Conservation (phyloP, 2,888 invertebrate genomes). For the Physocephala rufipes region DNA sequence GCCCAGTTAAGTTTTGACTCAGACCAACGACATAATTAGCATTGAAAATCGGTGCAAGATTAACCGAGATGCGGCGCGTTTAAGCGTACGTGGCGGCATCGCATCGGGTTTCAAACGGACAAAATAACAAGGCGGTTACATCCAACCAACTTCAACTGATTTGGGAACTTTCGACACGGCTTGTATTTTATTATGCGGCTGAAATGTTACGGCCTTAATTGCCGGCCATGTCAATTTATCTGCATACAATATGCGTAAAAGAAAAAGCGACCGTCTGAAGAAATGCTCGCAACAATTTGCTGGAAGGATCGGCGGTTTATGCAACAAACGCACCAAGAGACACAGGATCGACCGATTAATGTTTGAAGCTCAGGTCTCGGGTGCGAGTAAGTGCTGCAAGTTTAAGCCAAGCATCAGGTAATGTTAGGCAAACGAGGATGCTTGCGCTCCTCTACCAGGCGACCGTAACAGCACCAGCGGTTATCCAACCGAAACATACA, state of each 20-base stretch:
- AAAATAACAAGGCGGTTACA: neutral
- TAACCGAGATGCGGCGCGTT: neutral
- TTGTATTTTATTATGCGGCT: slow-evolving; percentile 30
- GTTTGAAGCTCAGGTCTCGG: neutral
- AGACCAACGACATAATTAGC: slow-evolving; percentile 30
- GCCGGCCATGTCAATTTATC: slow-evolving; percentile 33
- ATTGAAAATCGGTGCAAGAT: slow-evolving; percentile 22
- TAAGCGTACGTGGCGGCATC: too few species aligned
- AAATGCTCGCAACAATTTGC: slow-evolving; percentile 19
- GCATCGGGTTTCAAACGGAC: neutral
- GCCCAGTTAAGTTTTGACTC: neutral
- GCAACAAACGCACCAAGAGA: neutral
- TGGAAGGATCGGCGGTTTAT: neutral
- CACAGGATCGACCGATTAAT: neutral
- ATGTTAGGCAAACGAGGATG: too few species aligned
- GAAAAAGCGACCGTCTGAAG: neutral
- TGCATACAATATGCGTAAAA: slow-evolving; percentile 30
- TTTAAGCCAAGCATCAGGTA: too few species aligned
- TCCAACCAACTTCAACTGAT: slow-evolving; percentile 28
- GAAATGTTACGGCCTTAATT: slow-evolving; percentile 35
- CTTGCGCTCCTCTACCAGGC: too few species aligned
- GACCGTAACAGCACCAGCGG: too few species aligned
- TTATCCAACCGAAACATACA: too few species aligned
- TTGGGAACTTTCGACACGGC: slow-evolving; percentile 20
- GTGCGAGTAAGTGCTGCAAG: neutral